These are phyloP conservation scores for Cuculus canorus DNA, from an alignment of 2,797 vertebrate genomes.

Conservation along the genomic window DNA sequence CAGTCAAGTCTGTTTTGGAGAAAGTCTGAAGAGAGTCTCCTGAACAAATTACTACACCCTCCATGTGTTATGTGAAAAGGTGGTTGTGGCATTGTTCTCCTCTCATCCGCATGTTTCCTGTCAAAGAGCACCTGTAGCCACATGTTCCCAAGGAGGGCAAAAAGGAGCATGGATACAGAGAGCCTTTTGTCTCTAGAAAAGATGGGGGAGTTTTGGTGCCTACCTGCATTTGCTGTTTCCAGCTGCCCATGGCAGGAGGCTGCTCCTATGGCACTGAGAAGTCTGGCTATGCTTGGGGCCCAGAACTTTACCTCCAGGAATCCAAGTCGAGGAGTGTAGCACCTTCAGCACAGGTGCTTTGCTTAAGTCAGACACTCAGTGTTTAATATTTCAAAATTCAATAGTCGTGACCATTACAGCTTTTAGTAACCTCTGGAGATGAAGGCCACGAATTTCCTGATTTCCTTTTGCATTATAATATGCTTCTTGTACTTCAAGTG, in stretches of 20 bases:
- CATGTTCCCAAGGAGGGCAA: neutral
- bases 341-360: neutral
- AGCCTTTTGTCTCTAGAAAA: neutral
- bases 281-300: neutral
- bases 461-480: neutral
- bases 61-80: accelerated
- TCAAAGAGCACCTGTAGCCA: too few species aligned
- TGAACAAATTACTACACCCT: neutral
- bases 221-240: neutral
- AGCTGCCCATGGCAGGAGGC: neutral
- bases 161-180: neutral
- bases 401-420: neutral
- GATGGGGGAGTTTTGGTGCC: accelerated
- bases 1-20: neutral
- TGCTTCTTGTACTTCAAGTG: neutral
- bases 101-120: neutral
- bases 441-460: neutral
- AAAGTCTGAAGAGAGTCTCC: neutral
- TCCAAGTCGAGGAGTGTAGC: neutral
- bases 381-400: neutral
- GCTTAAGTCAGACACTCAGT: neutral
- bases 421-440: neutral
- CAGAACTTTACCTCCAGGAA: neutral
- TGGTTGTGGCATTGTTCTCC: accelerated
- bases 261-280: accelerated